A percentile compares a stretch with the other conserved stretches of the same genome.
phyloP scores from a whole-genome alignment of 2,113 vertebrate species.

The Tetraodon nigroviridis region DNA sequence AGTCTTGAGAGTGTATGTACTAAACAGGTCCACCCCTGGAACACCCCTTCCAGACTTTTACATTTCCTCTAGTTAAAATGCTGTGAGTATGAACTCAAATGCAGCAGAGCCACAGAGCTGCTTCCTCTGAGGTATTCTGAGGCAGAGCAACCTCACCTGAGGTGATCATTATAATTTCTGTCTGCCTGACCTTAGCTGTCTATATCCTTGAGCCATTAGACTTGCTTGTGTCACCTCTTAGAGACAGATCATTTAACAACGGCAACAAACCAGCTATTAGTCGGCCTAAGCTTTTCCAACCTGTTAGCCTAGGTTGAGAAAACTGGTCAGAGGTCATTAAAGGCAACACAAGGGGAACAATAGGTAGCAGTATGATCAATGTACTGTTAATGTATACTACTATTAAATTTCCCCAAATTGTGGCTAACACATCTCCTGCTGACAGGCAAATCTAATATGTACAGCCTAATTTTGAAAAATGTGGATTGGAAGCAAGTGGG shows the following conservation, averaged over 20 bases:
- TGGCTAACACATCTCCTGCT: no score
- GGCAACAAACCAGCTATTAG: slow-evolving; percentile 24
- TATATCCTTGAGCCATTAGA: slow-evolving; percentile 49
- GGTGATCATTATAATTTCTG: slow-evolving; percentile 55
- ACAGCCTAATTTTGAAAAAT: no score
- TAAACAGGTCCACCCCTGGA: slow-evolving; percentile 25
- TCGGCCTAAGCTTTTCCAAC: slow-evolving; percentile 15
- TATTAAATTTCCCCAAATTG: no score
- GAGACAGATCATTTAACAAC: slow-evolving; percentile 39
- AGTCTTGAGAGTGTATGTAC: slow-evolving; percentile 27
- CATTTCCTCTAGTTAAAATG: slow-evolving; percentile 35
- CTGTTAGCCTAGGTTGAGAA: slow-evolving; percentile 12
- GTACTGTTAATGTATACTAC: no score
- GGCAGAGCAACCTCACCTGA: slow-evolving; percentile 29
- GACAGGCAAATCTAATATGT: no score
- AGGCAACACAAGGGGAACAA: not conserved
- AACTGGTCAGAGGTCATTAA: slow-evolving; percentile 14
- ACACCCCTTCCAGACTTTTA: no score
- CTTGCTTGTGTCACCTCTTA: slow-evolving; percentile 29
- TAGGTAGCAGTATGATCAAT: no score
- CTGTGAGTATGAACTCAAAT: slow-evolving; percentile 36
- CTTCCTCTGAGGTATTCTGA: slow-evolving; percentile 40
- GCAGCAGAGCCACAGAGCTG: slow-evolving; percentile 30
- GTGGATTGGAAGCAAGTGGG: no score
- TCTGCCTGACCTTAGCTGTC: slow-evolving; percentile 36